Evolutionary conservation across 2,797 vertebrate genomes (phyloP), one percentile per base, ranked within the genome.

Genomic region (Cuculus canorus): DNA sequence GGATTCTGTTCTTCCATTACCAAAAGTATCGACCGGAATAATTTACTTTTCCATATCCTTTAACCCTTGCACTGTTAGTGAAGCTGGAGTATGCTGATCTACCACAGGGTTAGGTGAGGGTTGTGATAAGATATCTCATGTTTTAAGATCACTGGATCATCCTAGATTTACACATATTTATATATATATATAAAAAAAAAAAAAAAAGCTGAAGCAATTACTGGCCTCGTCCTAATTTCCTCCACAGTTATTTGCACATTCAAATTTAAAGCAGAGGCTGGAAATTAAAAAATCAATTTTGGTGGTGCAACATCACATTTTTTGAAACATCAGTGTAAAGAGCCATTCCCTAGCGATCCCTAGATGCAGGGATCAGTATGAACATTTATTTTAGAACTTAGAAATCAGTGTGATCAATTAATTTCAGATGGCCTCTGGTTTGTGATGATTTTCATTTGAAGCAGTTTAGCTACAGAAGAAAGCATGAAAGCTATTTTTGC

Each of bases 261-360:
- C 41, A 89, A 17, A 69, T 92, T 84, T 85, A 84, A 82, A 95
- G 39, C n/a, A 75, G 25, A 81, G 13, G 2, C 11, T 82, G 24
- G 50, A 93, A 92, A 86, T 16, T 50, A 84, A 48, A n/a, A 5
- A 27, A 84, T 82, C 11, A 5, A 13, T 82, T 94, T 86, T 79
- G 14, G 18, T 43, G 79, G 43, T 1, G 0, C 19, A 73, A 9
- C n/a, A 30, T 54, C 33, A 54, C 15, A 43, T 56, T 35, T 88
- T 86, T 69, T 35, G 54, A 93, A 85, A 56, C 16, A 17, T 63
- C 27, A 32, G 21, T 60, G 22, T n/a, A 59, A 85, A 88, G 28
- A 66, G 19, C 9, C 16, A 32, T 61, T 70, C 30, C 28, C 9
- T 25, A 41, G 56, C 6, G 85, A 57, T 50, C 23, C 37, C 60